Evolutionary conservation across 92 coral and sea anemone genomes (phyloP).

Genomic region (Porites cylindrica): DNA sequence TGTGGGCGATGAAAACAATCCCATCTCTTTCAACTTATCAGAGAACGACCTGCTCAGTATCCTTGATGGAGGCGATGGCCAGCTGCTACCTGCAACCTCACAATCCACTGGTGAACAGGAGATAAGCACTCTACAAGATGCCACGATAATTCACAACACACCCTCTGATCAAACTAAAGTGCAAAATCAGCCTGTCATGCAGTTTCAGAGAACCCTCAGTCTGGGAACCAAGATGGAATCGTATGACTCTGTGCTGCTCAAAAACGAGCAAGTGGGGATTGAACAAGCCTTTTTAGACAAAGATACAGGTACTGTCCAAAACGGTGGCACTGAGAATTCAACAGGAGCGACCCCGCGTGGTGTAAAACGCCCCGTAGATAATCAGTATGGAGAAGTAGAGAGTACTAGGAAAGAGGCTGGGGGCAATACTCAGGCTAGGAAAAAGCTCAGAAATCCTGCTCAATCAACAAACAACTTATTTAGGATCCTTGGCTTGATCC

Average conservation of each 20-base stretch:
- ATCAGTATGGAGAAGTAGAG: background rate
- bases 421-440: background rate
- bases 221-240: background rate
- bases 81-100: background rate
- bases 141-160: background rate
- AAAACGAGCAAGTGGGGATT: background rate
- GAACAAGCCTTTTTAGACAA: background rate
- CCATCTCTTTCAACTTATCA: no score
- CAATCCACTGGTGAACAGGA: background rate
- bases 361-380: background rate
- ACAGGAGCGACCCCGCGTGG: background rate
- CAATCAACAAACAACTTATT: conserved; percentile 10
- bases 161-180: background rate
- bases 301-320: background rate
- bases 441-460: background rate
- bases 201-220: background rate
- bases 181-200: background rate
- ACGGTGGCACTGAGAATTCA: no score
- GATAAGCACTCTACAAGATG: background rate
- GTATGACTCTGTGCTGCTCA: background rate
- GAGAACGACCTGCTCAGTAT: no score
- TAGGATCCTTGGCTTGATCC: conserved; percentile 16
- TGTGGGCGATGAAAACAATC: no score
- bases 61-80: no score
- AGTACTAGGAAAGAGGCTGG: background rate